These are phyloP conservation scores for Diplogasteroides magnus DNA, from an alignment of 1,140 invertebrate genomes.

Conservation along the genomic window DNA sequence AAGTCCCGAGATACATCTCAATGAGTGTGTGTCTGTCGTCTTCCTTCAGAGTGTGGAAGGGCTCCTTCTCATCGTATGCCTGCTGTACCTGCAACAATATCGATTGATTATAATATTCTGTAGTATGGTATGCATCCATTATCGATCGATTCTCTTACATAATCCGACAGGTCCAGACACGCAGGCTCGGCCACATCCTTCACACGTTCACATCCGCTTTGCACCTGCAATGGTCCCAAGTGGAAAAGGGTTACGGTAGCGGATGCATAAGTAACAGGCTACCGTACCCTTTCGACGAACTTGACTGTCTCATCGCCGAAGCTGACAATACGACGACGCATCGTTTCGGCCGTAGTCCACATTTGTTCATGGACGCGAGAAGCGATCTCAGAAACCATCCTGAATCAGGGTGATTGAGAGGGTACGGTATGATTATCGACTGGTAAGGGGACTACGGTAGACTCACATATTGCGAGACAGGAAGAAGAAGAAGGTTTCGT, in stretches of 20 bases:
- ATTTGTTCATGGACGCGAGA: too few species aligned
- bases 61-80: slow-evolving; percentile 6
- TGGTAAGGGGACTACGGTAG: too few species aligned
- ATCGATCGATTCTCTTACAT: slow-evolving; percentile 10
- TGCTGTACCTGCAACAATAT: neutral
- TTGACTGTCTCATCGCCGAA: slow-evolving; percentile 31
- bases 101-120: slow-evolving; percentile 1
- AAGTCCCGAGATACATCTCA: slow-evolving; percentile 22
- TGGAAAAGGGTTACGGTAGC: too few species aligned
- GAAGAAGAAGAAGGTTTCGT: too few species aligned
- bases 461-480: too few species aligned
- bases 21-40: slow-evolving; percentile 14
- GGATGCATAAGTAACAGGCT: too few species aligned
- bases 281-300: too few species aligned
- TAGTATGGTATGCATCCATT: too few species aligned
- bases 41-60: slow-evolving; percentile 5
- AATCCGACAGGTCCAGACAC: slow-evolving; percentile 10
- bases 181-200: slow-evolving; percentile 22
- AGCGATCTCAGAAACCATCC: too few species aligned
- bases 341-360: slow-evolving; percentile 28
- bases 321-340: slow-evolving; percentile 28
- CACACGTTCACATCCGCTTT: slow-evolving; percentile 15
- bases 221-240: too few species aligned
- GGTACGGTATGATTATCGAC: too few species aligned
- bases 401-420: too few species aligned